Percentiles rank a stretch among this genome's conserved stretches.
Evolutionary conservation across 2,113 vertebrate genomes (phyloP).

Genomic region (Mastomys natalensis): DNA sequence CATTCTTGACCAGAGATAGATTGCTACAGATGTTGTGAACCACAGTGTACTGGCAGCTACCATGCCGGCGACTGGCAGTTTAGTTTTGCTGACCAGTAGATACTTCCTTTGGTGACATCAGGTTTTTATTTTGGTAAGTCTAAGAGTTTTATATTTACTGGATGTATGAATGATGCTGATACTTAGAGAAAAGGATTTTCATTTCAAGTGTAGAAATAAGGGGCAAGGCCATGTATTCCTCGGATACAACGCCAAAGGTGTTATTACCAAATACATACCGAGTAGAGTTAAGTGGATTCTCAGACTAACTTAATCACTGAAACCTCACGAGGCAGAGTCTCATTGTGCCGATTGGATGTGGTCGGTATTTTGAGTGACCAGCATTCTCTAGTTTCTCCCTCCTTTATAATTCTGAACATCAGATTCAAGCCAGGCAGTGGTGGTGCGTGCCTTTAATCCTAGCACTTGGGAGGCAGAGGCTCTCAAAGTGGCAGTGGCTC

Average conservation of each 20-base stretch:
- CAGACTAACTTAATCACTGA: conserved; percentile 8
- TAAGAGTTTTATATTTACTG: conserved; percentile 54
- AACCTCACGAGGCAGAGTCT: neutral
- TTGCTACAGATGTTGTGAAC: neutral
- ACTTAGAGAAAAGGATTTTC: conserved; percentile 27
- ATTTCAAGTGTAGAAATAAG: conserved; percentile 41
- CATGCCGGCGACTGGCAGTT: neutral
- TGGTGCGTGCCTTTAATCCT: neutral
- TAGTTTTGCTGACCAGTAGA: neutral
- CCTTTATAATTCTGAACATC: conserved; percentile 33
- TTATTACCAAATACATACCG: neutral
- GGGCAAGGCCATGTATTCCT: conserved; percentile 33
- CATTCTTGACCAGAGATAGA: neutral
- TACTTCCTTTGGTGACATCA: neutral
- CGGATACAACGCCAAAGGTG: neutral
- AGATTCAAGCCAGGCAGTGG: neutral
- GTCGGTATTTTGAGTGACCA: neutral
- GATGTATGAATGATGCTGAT: neutral
- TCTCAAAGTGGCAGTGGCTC: neutral
- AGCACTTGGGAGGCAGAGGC: neutral
- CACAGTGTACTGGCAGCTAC: neutral
- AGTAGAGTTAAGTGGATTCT: neutral
- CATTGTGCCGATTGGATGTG: neutral
- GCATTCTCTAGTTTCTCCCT: conserved; percentile 18
- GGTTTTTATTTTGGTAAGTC: conserved; percentile 17